These are phyloP conservation scores for Hydractinia symbiolongicarpus DNA, from an alignment of 30 jellyfish, hydroid and myxozoan species.

Conservation along the genomic window DNA sequence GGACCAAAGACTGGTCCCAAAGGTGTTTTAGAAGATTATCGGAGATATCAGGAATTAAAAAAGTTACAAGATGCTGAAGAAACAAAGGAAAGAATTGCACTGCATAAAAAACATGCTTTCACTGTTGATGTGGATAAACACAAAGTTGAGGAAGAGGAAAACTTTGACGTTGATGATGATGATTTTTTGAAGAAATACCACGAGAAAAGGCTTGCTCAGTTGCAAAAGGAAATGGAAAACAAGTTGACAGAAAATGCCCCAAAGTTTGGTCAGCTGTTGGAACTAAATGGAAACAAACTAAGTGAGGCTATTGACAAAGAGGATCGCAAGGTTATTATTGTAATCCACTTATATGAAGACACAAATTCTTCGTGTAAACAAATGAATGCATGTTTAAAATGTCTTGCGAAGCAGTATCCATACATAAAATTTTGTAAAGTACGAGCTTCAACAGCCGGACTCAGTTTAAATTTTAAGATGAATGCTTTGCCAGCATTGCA, in stretches of 20 bases:
- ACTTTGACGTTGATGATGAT: slow-evolving; percentile 70
- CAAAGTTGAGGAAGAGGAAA: slow-evolving; percentile 32
- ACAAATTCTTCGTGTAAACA: slow-evolving; percentile 47
- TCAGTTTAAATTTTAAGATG: slow-evolving; percentile 48
- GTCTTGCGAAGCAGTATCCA: slow-evolving; percentile 69
- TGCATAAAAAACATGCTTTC: slow-evolving; percentile 39
- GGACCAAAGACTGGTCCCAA: slow-evolving; percentile 82
- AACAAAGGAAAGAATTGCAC: slow-evolving; percentile 36
- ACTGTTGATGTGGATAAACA: slow-evolving; percentile 34
- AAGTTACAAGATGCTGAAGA: slow-evolving; percentile 30
- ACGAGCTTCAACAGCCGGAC: slow-evolving; percentile 67
- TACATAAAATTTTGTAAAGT: slow-evolving; percentile 45
- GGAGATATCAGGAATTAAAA: slow-evolving; percentile 50
- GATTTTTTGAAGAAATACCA: slow-evolving; percentile 65
- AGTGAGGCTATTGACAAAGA: slow-evolving; percentile 57
- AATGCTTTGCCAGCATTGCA: slow-evolving; percentile 78
- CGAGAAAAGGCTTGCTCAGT: slow-evolving; percentile 61
- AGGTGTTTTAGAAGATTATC: slow-evolving; percentile 83
- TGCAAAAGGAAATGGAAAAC: slow-evolving; percentile 64
- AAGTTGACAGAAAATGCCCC: slow-evolving; percentile 13
- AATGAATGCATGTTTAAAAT: slow-evolving; percentile 71
- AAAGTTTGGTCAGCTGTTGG: slow-evolving; percentile 46
- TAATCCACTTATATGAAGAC: slow-evolving; percentile 65
- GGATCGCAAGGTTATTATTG: slow-evolving; percentile 51
- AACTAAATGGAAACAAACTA: slow-evolving; percentile 43